phyloP scores from a whole-genome alignment of 2,888 invertebrate species.

The Ephialtes manifestator region DNA sequence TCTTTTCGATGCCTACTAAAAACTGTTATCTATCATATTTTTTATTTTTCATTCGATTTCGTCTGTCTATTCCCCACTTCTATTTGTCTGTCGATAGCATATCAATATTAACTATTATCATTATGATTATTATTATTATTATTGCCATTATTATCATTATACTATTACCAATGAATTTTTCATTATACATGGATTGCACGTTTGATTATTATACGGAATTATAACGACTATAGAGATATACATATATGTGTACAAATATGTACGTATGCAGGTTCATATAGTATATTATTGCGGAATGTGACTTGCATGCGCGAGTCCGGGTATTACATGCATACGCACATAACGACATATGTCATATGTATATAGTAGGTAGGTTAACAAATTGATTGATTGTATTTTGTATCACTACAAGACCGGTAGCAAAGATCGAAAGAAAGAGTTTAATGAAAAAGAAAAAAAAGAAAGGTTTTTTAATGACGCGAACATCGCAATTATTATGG shows the following conservation, averaged over 20 bases:
- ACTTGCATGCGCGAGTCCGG: constrained; percentile 78
- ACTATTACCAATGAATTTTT: constrained; percentile 70
- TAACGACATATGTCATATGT: constrained; percentile 84
- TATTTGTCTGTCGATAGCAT: constrained; percentile 66
- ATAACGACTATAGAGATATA: constrained; percentile 74
- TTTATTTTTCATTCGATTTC: constrained; percentile 64
- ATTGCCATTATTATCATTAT: constrained; percentile 73
- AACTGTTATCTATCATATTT: constrained; percentile 68
- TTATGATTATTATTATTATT: constrained; percentile 65
- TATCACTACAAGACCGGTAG: constrained; percentile 79
- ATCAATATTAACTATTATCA: constrained; percentile 61
- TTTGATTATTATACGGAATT: constrained; percentile 69
- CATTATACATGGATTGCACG: constrained; percentile 71
- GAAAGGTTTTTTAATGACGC: constrained; percentile 33
- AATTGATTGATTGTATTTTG: constrained; percentile 85
- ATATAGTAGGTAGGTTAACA: constrained; percentile 85
- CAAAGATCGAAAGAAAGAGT: constrained; percentile 77
- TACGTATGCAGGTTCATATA: constrained; percentile 79
- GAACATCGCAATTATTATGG: constrained; percentile 59
- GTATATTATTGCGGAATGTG: constrained; percentile 72
- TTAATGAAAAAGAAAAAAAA: constrained; percentile 31
- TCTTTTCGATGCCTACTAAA: constrained; percentile 54
- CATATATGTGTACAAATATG: constrained; percentile 76
- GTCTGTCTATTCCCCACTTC: constrained; percentile 55
- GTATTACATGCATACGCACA: constrained; percentile 83